phyloP scores from a whole-genome alignment of 2,797 vertebrate species.

The Epinephelus malabaricus region DNA sequence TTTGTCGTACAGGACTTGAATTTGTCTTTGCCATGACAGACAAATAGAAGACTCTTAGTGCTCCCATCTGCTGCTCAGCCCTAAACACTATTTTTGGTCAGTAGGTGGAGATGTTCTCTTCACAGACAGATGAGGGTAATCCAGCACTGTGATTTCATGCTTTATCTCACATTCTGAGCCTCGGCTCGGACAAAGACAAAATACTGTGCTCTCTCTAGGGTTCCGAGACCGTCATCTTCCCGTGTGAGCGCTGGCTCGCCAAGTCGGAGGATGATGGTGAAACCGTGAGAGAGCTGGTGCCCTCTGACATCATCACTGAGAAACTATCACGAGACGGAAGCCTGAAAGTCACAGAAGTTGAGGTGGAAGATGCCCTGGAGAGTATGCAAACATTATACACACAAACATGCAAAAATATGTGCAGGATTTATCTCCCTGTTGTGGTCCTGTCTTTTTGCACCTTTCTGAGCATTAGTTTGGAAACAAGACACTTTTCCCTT shows the following conservation, averaged over 20 bases:
- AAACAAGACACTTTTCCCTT: conserved; percentile 13
- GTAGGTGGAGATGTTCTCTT: conserved; percentile 74
- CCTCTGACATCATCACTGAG: conserved; percentile 95
- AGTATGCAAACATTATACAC: conserved; percentile 84
- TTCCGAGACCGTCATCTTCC: conserved; percentile 94
- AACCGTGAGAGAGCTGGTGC: conserved; percentile 93
- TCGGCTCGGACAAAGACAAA: background rate
- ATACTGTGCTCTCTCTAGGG: conserved; percentile 83
- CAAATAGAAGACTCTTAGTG: background rate
- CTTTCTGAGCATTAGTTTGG: conserved; percentile 17
- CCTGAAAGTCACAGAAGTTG: conserved; percentile 92
- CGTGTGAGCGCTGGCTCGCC: conserved; percentile 95
- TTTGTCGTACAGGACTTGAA: background rate
- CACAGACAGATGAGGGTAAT: background rate
- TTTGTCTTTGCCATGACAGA: background rate
- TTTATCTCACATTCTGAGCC: background rate
- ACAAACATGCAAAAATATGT: background rate
- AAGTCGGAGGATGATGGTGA: conserved; percentile 96
- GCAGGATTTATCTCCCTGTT: background rate
- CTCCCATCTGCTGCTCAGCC: conserved; percentile 4
- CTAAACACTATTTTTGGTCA: conserved; percentile 52
- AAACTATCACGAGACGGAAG: conserved; percentile 94
- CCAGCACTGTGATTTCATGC: conserved; percentile 2
- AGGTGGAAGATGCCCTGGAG: conserved; percentile 96
- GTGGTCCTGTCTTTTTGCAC: background rate